These are phyloP conservation scores for Nannoperca obscura DNA, from an alignment of 2,797 vertebrate genomes.

Conservation along the genomic window DNA sequence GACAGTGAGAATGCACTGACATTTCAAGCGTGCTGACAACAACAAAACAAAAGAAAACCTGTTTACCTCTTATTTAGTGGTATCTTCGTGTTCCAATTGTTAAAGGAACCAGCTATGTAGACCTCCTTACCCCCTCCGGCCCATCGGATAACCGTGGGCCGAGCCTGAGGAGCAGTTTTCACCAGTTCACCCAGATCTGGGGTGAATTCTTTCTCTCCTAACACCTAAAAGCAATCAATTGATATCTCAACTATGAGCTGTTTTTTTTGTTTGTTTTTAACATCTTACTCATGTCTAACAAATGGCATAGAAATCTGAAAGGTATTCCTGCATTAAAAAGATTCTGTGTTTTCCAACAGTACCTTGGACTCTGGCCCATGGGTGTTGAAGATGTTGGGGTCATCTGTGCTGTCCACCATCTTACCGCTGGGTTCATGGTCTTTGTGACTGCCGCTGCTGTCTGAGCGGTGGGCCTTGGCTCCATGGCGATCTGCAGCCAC, in stretches of 20 bases:
- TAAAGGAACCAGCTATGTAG: constrained; percentile 96
- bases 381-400: constrained; percentile 95
- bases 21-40: not conserved
- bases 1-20: not conserved
- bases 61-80: constrained; percentile 96
- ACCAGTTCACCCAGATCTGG: constrained; percentile 92
- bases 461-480: constrained; percentile 90
- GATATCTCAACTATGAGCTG: not conserved
- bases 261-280: not conserved
- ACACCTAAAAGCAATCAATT: constrained; percentile 59
- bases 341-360: not conserved
- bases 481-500: constrained; percentile 91
- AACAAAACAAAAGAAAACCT: not conserved
- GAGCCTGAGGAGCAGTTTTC: constrained; percentile 91
- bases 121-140: constrained; percentile 96
- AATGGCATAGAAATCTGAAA: not conserved
- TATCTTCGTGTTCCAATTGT: constrained; percentile 96
- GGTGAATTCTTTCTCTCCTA: constrained; percentile 91
- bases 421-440: constrained; percentile 90
- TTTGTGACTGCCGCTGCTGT: constrained; percentile 88
- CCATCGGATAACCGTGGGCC: constrained; percentile 98
- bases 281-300: not conserved
- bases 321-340: not conserved
- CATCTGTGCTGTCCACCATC: constrained; percentile 97
- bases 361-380: constrained; percentile 92